Evolutionary conservation across 2,888 invertebrate species (phyloP).

Genomic region (Papilio gigon): DNA sequence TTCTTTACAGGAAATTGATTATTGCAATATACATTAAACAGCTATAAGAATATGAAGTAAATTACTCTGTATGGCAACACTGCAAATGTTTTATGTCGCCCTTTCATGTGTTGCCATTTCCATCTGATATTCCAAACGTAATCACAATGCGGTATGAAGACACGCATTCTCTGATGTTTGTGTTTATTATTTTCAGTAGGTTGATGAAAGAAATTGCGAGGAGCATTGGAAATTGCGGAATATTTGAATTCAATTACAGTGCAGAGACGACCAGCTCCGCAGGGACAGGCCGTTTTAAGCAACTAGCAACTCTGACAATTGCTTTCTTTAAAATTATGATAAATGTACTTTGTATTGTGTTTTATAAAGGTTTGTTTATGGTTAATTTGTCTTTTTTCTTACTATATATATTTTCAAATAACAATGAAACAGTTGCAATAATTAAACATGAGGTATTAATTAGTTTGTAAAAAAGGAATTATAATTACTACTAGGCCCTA

Average conservation of each 20-base stretch:
- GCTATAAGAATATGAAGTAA: background rate
- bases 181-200: background rate
- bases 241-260: too few species aligned
- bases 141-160: background rate
- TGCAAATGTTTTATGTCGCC: background rate
- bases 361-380: background rate
- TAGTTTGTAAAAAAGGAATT: background rate
- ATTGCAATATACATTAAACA: conserved; percentile 6
- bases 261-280: too few species aligned
- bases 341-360: background rate
- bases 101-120: conserved; percentile 4
- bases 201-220: too few species aligned
- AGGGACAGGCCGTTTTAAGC: too few species aligned
- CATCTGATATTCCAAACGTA: background rate
- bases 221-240: too few species aligned
- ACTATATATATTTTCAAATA: background rate
- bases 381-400: background rate
- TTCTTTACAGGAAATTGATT: conserved; percentile 38
- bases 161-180: background rate
- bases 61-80: background rate
- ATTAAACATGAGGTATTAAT: background rate
- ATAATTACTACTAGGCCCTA: background rate
- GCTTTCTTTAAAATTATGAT: too few species aligned
- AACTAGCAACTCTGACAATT: too few species aligned
- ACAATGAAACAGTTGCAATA: background rate